A percentile compares a stretch with the other conserved stretches of the same genome.
These are phyloP conservation scores for Chironomus riparius DNA, from an alignment of 2,888 invertebrate species.

Conservation along the genomic window DNA sequence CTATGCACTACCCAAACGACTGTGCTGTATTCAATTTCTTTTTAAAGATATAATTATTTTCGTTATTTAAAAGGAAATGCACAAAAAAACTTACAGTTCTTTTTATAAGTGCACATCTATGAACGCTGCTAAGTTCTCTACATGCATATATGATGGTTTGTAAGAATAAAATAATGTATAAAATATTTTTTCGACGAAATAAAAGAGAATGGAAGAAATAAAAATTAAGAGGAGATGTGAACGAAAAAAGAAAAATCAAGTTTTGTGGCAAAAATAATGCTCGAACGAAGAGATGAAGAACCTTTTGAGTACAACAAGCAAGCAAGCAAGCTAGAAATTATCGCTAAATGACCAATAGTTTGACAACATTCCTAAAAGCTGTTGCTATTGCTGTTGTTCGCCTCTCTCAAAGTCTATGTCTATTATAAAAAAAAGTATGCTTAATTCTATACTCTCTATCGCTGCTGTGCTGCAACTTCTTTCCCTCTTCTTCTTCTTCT, in stretches of 20 bases:
- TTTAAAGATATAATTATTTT: conserved; percentile 26
- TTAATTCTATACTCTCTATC: not conserved
- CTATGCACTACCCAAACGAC: not conserved
- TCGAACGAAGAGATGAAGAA: conserved; percentile 7
- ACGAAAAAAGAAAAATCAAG: conserved; percentile 20
- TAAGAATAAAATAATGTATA: conserved; percentile 3
- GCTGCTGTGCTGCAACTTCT: not conserved
- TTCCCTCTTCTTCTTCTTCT: not conserved
- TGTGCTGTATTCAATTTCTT: not conserved
- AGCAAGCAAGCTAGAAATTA: conserved; percentile 23
- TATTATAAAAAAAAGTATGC: not conserved
- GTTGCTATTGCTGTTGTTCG: not conserved
- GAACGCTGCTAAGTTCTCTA: not conserved
- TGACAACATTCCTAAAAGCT: conserved; percentile 26
- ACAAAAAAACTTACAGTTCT: conserved; percentile 23
- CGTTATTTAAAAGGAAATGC: conserved; percentile 25
- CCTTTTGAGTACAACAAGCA: conserved; percentile 5
- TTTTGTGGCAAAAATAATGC: conserved; percentile 17
- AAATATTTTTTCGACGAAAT: conserved; percentile 11
- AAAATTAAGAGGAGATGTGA: conserved; percentile 16
- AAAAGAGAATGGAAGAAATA: conserved; percentile 7
- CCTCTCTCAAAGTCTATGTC: not conserved
- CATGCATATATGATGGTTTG: conserved; percentile 13
- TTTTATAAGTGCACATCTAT: conserved; percentile 4
- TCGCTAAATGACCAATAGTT: conserved; percentile 25